Percentiles rank a stretch among this genome's conserved stretches.
Conservation (phyloP, 2,888 invertebrate species). For the Brachypalpus laphriformis region DNA sequence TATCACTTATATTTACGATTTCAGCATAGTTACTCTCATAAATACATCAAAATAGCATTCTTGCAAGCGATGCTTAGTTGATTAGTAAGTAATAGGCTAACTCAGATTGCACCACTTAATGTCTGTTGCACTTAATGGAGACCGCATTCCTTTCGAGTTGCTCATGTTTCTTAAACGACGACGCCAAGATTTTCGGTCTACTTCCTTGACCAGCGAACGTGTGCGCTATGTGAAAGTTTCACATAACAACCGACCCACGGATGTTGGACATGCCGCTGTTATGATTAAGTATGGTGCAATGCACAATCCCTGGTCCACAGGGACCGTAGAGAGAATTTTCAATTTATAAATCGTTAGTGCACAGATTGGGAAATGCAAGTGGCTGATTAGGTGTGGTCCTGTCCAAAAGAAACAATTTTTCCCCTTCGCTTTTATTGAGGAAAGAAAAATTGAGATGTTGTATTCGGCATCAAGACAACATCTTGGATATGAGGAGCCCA, state of each 20-base stretch:
- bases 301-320: neutral
- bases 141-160: constrained; percentile 2
- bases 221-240: constrained; percentile 8
- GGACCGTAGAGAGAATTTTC: constrained; percentile 25
- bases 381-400: constrained; percentile 39
- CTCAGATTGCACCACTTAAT: neutral
- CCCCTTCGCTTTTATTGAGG: neutral
- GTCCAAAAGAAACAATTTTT: constrained; percentile 14
- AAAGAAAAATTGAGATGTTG: constrained; percentile 30
- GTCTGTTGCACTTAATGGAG: neutral
- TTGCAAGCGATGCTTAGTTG: neutral
- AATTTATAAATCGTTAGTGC: constrained; percentile 26
- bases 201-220: constrained; percentile 24
- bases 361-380: constrained; percentile 20
- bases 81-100: neutral
- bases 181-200: constrained; percentile 24
- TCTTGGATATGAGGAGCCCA: neutral
- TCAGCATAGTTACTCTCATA: neutral
- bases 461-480: neutral
- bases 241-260: neutral
- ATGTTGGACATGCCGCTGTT: constrained; percentile 1
- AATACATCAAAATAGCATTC: neutral
- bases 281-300: constrained; percentile 6
- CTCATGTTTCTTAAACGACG: constrained; percentile 5
- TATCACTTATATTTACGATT: neutral